Conservation (phyloP, 1,140 invertebrate species). For the Pissodes strobi region DNA sequence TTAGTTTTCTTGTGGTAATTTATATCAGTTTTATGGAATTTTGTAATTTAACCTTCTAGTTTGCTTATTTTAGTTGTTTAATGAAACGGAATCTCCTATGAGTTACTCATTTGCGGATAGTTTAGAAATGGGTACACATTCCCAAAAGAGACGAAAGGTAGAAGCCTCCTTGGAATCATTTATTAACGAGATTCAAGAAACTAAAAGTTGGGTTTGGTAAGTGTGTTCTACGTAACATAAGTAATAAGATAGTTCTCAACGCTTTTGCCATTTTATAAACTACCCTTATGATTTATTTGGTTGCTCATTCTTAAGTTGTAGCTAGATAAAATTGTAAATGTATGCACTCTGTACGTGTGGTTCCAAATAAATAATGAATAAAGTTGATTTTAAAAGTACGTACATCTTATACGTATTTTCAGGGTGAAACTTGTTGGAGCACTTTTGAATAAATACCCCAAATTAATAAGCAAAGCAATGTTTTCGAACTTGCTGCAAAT, state of each 20-base stretch:
- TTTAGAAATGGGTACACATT: conserved; percentile 10
- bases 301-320: too few relatives aligned
- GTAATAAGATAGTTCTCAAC: too few relatives aligned
- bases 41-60: too few relatives aligned
- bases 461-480: conserved; percentile 50
- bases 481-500: conserved; percentile 52
- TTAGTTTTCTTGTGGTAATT: too few relatives aligned
- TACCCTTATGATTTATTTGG: too few relatives aligned
- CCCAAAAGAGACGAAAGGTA: conserved; percentile 37
- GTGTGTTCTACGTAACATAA: conserved; percentile 5
- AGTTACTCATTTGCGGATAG: conserved; percentile 9
- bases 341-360: too few relatives aligned
- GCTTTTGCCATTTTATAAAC: too few relatives aligned
- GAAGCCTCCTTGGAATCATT: conserved; percentile 31
- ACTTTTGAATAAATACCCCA: conserved; percentile 54
- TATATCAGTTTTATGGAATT: too few relatives aligned
- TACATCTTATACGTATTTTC: conserved; percentile 19
- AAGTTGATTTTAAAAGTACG: background rate
- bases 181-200: conserved; percentile 39
- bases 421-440: conserved; percentile 42
- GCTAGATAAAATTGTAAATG: too few relatives aligned
- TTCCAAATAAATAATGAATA: background rate
- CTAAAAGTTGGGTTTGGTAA: conserved; percentile 47
- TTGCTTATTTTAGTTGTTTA: conserved; percentile 39
- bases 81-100: background rate